These are phyloP conservation scores for Cherax quadricarinatus DNA, from an alignment of 1,140 invertebrate species.

Conservation along the genomic window DNA sequence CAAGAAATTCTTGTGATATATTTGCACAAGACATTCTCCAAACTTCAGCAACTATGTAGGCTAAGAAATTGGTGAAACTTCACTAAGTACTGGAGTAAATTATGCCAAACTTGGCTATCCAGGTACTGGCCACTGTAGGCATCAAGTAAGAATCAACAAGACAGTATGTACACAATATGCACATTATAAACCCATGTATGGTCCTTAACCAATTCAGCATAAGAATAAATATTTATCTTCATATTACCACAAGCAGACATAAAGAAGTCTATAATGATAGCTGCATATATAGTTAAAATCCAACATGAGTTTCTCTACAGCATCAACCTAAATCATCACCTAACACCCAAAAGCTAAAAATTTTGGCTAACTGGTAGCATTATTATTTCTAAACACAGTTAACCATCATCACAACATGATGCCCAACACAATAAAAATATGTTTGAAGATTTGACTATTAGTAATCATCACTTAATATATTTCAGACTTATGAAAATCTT, in stretches of 20 bases:
- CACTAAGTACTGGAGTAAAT: neutral
- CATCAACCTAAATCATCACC: neutral
- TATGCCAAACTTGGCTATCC: neutral
- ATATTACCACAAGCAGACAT: conserved; percentile 5
- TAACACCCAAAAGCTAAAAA: neutral
- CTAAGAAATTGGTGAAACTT: neutral
- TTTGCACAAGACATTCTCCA: neutral
- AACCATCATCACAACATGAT: conserved; percentile 1
- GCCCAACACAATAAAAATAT: conserved; percentile 3
- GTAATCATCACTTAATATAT: neutral
- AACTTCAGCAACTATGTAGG: neutral
- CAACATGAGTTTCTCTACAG: neutral
- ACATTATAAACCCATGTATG: neutral
- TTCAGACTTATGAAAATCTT: neutral
- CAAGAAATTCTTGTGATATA: neutral
- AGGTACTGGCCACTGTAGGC: conserved; percentile 10
- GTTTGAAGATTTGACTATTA: neutral
- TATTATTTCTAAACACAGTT: neutral
- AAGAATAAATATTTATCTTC: conserved; percentile 7
- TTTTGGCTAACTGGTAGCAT: neutral
- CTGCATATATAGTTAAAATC: neutral
- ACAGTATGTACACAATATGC: conserved; percentile 15
- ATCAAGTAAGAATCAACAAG: neutral
- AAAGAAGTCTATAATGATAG: neutral
- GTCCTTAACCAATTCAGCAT: neutral